Conservation (phyloP, 2,113 vertebrate genomes). For the Syngnathus typhle region DNA sequence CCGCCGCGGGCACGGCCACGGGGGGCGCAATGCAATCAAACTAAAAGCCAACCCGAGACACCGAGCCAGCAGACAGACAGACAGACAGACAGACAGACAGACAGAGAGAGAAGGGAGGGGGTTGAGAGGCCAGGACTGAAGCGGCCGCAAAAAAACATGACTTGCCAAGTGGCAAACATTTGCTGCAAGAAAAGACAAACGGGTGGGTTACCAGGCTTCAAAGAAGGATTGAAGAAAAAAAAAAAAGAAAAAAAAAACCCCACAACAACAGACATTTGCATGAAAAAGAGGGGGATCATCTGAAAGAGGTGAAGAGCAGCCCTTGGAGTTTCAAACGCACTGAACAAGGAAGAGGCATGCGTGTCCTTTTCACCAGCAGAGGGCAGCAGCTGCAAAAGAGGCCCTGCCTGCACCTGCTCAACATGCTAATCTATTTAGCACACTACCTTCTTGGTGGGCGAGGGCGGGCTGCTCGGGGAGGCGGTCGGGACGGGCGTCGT, state of each 20-base stretch:
- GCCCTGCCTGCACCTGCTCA: background rate
- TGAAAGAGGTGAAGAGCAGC: background rate
- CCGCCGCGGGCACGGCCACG: conserved; percentile 83
- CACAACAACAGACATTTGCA: conserved; percentile 8
- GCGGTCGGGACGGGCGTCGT: conserved; percentile 63
- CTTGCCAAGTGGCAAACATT: conserved; percentile 19
- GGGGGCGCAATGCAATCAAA: conserved; percentile 90
- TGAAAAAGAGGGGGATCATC: conserved; percentile 18
- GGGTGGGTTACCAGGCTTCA: conserved; percentile 36
- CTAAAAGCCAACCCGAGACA: conserved; percentile 82
- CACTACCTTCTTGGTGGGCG: conserved; percentile 91
- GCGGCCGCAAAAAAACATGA: conserved; percentile 57
- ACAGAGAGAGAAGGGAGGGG: conserved; percentile 26
- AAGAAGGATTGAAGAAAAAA: background rate
- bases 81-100: conserved; percentile 42
- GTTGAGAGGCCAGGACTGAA: conserved; percentile 55
- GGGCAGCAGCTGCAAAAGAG: conserved; percentile 56
- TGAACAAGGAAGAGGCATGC: background rate
- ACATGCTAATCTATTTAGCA: no score
- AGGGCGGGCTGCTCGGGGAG: conserved; percentile 78
- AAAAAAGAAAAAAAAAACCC: background rate
- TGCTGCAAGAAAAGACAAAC: conserved; percentile 23
- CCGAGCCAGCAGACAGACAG: conserved; percentile 73
- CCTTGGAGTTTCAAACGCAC: background rate
- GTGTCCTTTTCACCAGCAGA: conserved; percentile 50